Conservation (phyloP, 2,888 invertebrate species). For the Miltochrista miniata region DNA sequence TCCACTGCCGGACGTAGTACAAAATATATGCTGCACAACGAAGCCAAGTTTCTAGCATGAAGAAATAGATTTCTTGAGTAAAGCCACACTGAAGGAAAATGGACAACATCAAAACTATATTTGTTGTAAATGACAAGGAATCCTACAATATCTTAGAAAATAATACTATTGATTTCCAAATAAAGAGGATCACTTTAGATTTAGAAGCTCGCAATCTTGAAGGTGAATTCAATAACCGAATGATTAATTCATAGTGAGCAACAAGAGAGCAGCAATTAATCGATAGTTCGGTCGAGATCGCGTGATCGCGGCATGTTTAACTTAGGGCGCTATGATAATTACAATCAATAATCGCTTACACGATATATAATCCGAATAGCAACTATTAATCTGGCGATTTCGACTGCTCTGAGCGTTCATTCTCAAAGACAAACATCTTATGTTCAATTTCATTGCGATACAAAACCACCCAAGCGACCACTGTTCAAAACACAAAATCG, state of each 20-base stretch:
- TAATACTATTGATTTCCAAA: too few species aligned
- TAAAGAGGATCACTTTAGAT: too few species aligned
- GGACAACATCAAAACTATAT: too few species aligned
- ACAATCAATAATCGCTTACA: conserved; percentile 73
- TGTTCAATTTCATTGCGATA: conserved; percentile 6
- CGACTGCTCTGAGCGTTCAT: conserved; percentile 31
- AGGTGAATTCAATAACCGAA: conserved; percentile 14
- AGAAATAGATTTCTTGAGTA: too few species aligned
- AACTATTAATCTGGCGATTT: conserved; percentile 60
- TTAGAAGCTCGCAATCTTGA: too few species aligned
- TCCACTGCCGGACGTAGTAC: too few species aligned
- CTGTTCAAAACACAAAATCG: conserved; percentile 15
- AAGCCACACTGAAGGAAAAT: too few species aligned
- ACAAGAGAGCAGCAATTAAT: conserved; percentile 56
- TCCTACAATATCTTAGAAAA: too few species aligned
- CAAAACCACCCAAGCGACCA: conserved; percentile 15
- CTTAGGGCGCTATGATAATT: conserved; percentile 73
- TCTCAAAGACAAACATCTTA: conserved; percentile 15
- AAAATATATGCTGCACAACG: too few species aligned
- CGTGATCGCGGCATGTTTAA: conserved; percentile 65
- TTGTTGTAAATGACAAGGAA: too few species aligned
- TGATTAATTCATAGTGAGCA: conserved; percentile 34
- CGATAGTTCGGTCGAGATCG: conserved; percentile 47
- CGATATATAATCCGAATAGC: conserved; percentile 56
- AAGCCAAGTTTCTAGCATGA: too few species aligned